These are phyloP conservation scores for Aotus griseimembra DNA, from an alignment of 2,797 vertebrate species.

Conservation along the genomic window DNA sequence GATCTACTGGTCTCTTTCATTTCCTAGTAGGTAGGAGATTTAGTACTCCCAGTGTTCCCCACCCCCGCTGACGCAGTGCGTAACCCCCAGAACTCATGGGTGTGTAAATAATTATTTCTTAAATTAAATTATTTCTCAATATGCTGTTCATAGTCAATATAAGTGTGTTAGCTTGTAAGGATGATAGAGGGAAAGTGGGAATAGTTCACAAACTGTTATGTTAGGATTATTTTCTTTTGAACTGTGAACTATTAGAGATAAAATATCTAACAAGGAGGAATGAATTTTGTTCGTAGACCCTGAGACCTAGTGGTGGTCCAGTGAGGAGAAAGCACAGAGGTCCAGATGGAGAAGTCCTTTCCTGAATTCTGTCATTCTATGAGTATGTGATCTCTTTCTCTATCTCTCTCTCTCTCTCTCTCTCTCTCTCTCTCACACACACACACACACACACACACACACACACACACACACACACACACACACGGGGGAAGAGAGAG, in stretches of 20 bases:
- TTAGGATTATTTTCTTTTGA: constrained; percentile 30
- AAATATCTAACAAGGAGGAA: neutral
- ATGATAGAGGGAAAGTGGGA: neutral
- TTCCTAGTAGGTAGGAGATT: neutral
- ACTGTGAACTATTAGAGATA: constrained; percentile 23
- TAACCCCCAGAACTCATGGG: neutral
- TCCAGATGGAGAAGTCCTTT: neutral
- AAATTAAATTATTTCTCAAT: neutral
- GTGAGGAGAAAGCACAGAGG: neutral
- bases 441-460: no score
- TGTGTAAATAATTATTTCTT: neutral
- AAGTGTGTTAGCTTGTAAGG: neutral
- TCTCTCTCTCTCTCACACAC: no score
- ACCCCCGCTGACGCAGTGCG: neutral
- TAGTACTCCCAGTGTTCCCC: neutral
- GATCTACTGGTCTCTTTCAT: neutral
- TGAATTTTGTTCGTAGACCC: neutral
- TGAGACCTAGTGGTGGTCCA: neutral
- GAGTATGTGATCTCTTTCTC: neutral
- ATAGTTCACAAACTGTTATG: neutral
- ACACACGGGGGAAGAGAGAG: neutral
- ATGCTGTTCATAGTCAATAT: no score
- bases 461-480: no score
- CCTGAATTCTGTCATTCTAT: neutral
- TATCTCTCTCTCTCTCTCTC: no score